These are phyloP conservation scores for Galleria mellonella DNA, from an alignment of 1,140 invertebrate species.

Conservation along the genomic window DNA sequence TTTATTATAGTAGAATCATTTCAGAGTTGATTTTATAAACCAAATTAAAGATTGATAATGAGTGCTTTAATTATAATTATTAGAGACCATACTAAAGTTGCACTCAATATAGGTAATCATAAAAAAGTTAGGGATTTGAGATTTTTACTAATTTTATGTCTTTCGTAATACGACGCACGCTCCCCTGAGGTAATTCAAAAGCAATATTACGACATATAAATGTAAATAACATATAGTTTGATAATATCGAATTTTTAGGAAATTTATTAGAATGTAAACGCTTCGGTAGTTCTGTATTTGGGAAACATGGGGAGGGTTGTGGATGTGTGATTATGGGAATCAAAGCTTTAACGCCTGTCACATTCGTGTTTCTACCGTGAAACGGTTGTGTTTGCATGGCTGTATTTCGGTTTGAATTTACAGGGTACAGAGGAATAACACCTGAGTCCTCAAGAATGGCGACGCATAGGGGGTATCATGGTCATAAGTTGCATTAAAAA, in stretches of 20 bases:
- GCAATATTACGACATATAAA: constrained; percentile 73
- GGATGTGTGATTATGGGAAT: constrained; percentile 68
- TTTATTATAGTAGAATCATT: constrained; percentile 48
- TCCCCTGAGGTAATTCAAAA: constrained; percentile 69
- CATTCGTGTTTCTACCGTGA: no score
- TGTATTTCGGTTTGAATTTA: no score
- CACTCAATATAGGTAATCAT: constrained; percentile 63
- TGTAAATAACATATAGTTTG: constrained; percentile 74
- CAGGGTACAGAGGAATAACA: no score
- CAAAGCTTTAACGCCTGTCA: constrained; percentile 74
- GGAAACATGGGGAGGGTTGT: constrained; percentile 44
- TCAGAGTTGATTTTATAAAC: constrained; percentile 58
- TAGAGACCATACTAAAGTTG: constrained; percentile 52
- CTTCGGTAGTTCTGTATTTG: constrained; percentile 57
- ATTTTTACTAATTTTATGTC: constrained; percentile 64
- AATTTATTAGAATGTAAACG: constrained; percentile 65
- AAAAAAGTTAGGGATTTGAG: constrained; percentile 60
- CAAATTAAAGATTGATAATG: constrained; percentile 59
- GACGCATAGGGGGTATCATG: no score
- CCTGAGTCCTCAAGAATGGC: no score
- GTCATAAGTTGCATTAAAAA: no score
- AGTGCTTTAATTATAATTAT: constrained; percentile 63
- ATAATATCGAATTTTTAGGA: constrained; percentile 69
- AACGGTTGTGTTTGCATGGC: no score
- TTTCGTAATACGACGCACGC: constrained; percentile 61